Conservation (phyloP, 2,113 vertebrate genomes). For the Neomonachus schauinslandi region DNA sequence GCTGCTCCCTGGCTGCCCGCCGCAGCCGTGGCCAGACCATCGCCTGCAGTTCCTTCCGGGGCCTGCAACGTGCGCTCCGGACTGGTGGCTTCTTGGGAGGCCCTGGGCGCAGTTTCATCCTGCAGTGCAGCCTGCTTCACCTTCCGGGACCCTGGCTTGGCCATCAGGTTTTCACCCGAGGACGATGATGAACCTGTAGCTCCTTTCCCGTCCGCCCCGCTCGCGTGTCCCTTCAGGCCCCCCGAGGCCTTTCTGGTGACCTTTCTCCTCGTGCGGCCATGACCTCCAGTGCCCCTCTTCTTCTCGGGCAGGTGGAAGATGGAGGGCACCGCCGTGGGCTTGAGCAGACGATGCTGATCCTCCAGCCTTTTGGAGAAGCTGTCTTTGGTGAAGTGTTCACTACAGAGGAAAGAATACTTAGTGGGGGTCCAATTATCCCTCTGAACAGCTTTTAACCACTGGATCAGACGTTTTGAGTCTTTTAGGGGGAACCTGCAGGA, state of each 20-base stretch:
- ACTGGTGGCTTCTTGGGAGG: neutral
- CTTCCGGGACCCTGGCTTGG: conserved; percentile 76
- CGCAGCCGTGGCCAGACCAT: neutral
- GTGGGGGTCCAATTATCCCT: conserved; percentile 91
- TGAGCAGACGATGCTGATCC: conserved; percentile 88
- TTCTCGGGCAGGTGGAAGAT: conserved; percentile 88
- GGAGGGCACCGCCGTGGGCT: conserved; percentile 89
- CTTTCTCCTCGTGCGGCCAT: conserved; percentile 82
- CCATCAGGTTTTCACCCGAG: conserved; percentile 62
- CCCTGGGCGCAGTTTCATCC: neutral
- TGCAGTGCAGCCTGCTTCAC: conserved; percentile 75
- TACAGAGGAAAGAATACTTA: conserved; percentile 92
- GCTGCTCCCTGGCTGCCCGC: conserved; percentile 50
- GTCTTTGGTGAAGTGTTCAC: conserved; percentile 91
- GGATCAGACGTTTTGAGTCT: conserved; percentile 88
- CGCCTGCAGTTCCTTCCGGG: conserved; percentile 72
- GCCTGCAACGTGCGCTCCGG: conserved; percentile 29
- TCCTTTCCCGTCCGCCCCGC: conserved; percentile 71
- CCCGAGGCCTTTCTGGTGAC: conserved; percentile 59
- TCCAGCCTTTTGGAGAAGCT: conserved; percentile 88
- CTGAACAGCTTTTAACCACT: conserved; percentile 90
- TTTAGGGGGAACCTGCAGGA: conserved; percentile 89
- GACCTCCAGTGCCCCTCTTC: conserved; percentile 76
- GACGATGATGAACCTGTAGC: neutral
- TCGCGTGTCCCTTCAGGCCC: conserved; percentile 69